Conservation (phyloP, 2,113 vertebrate species). For the Spilogale gracilis region DNA sequence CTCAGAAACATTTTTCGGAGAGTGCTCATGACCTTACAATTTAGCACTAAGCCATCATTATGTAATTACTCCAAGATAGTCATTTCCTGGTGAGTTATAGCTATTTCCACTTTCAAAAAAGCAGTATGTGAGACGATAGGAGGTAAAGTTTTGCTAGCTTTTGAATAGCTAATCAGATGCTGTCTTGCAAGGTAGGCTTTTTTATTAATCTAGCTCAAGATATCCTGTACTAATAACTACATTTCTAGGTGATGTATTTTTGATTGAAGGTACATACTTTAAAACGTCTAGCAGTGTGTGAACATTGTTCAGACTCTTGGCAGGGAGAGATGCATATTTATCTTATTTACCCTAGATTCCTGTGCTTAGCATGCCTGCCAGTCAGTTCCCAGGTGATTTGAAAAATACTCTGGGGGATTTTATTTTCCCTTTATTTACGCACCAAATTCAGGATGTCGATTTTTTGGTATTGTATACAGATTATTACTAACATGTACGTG, state of each 20-base stretch:
- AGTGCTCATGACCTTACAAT: background rate
- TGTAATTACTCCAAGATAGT: background rate
- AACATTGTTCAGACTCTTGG: background rate
- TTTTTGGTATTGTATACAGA: background rate
- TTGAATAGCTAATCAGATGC: slow-evolving; percentile 42
- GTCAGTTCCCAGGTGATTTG: background rate
- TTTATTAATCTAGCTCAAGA: background rate
- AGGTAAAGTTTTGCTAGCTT: background rate
- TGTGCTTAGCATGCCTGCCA: background rate
- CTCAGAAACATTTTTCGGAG: background rate
- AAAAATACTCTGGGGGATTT: background rate
- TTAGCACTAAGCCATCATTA: background rate
- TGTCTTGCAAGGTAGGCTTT: background rate
- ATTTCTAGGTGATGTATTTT: slow-evolving; percentile 11
- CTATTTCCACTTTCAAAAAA: background rate
- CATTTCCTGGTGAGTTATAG: background rate
- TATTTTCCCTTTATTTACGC: background rate
- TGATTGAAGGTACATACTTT: background rate
- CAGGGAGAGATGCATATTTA: background rate
- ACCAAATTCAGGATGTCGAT: background rate
- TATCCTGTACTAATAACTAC: slow-evolving; percentile 44
- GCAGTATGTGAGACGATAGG: background rate
- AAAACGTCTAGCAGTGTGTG: background rate
- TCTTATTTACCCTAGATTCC: background rate
- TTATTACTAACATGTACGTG: background rate